phyloP scores from a whole-genome alignment of 2,797 vertebrate species.

The Tenualosa thibaudeaui region DNA sequence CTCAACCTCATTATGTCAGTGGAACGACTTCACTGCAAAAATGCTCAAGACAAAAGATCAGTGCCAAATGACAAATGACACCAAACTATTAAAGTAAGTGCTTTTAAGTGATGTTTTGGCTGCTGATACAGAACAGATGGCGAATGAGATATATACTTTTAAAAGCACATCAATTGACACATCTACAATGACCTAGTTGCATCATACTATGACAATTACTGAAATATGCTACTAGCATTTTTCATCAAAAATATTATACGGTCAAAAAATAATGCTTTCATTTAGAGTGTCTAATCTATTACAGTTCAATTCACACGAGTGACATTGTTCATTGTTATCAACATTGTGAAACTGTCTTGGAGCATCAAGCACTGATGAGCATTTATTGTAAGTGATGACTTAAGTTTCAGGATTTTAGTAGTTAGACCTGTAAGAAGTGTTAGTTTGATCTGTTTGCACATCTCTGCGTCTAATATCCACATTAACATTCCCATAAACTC shows the following conservation, averaged over 20 bases:
- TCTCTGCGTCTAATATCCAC: neutral
- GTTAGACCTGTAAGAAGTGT: neutral
- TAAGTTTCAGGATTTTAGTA: neutral
- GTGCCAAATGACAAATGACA: neutral
- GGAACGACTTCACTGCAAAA: neutral
- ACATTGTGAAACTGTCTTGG: neutral
- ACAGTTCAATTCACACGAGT: neutral
- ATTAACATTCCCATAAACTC: neutral
- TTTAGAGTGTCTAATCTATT: neutral
- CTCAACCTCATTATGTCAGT: conserved; percentile 6
- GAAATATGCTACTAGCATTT: neutral
- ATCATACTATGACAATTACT: neutral
- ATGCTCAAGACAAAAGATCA: neutral
- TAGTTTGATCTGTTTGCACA: neutral
- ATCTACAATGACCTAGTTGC: neutral
- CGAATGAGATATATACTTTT: neutral
- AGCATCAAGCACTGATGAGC: neutral
- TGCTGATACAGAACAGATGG: neutral
- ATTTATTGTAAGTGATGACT: neutral
- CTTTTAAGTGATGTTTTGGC: neutral
- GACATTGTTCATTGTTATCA: neutral
- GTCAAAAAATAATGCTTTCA: neutral
- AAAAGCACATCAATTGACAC: neutral
- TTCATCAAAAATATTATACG: neutral
- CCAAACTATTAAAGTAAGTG: neutral